Evolutionary conservation across 1,140 invertebrate genomes (phyloP), one percentile per base, ranked within the genome.

Genomic region (Trachelipus rathkii): DNA sequence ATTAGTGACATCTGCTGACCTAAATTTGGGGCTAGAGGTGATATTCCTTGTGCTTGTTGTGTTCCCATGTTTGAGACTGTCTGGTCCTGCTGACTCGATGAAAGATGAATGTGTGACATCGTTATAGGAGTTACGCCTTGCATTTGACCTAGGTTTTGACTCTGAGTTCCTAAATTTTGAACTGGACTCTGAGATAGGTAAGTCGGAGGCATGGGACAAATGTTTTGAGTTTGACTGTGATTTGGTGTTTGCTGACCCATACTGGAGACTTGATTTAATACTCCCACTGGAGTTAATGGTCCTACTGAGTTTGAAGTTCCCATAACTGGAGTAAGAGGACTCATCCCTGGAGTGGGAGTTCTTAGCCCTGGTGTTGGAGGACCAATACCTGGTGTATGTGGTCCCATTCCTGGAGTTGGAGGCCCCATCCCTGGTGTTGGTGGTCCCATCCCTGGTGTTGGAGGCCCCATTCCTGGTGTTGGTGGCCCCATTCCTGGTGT

Each of bases 121-220:
- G 50, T 60, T 60, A 60, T 15, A 19, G 50, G 50, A 60, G 11
- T 60, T 3, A 1, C 19, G 50, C 50, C 8, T 60, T 60, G 50
- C 11, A 19, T 19, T 60, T 60, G 50, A 15, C 50, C 50, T 60
- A 60, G 19, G 8, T 60, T 60, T 60, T 13, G 50, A 15, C 11
- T 60, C 11, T 60, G 50, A 60, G 50, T 13, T 19, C 50, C 50
- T 60, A 60, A 19, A 60, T 60, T 60, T 60, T 60, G 50, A 60
- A 60, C 50, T 19, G 11, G 50, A 60, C 11, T 19, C 50, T 60
- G 50, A 60, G 50, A 60, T 8, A 60, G 11, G 19, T 60, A 60
- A 15, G 50, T 8, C 8, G 50, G 50, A 15, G 50, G 11, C 19
- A 60, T 15, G 50, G 50, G 50, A 19, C 50, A 60, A 60, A 60